Evolutionary conservation across 2,797 vertebrate species (phyloP), one percentile per base, ranked within the genome.

Genomic region (Oophaga sylvatica): DNA sequence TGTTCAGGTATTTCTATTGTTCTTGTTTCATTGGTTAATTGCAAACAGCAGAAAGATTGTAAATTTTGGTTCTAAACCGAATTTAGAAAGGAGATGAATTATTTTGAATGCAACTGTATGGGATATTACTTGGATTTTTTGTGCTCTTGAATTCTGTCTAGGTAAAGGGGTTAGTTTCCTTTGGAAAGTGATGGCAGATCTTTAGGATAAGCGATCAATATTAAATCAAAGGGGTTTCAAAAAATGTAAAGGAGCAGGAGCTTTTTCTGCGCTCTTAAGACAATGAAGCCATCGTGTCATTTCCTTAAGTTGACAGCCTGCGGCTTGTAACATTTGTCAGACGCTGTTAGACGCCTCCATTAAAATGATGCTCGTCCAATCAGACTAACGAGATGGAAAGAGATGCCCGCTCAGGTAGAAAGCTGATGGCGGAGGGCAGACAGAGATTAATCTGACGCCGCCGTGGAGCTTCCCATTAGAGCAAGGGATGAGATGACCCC

Each of bases 401-500:
- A 63, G 60, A 59, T 77, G 56, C 35, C 59, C 65, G n/a, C 41
- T 57, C 85, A 41, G 26, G 53, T 41, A 87, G 63, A 78, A 62
- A 60, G 48, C 78, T 20, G 68, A 29, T 73, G 16, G 68, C 56
- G 15, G 67, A 63, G 78, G 63, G 26, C 77, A 75, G 85, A 75
- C 67, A 75, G 63, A 73, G 78, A 81, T 87, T 62, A 81, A 87
- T 81, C 22, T 26, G 29, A 53, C 17, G 67, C 57, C 35, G 41
- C 63, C 22, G 57, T 63, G 67, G 84, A 90, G 59, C 77, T 62
- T 78, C 90, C 87, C 13, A 0, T 81, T 87, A 76, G 80, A 90
- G 90, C 80, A 87, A 90, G 88, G 90, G 90, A 91, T 92, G 90
- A 90, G 89, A 89, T 91, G 88, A 90, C 90, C 88, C 48, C 91